Percentiles rank a stretch among this genome's conserved stretches.
Evolutionary conservation across 1,140 invertebrate genomes (phyloP).

Genomic region (Solen grandis): DNA sequence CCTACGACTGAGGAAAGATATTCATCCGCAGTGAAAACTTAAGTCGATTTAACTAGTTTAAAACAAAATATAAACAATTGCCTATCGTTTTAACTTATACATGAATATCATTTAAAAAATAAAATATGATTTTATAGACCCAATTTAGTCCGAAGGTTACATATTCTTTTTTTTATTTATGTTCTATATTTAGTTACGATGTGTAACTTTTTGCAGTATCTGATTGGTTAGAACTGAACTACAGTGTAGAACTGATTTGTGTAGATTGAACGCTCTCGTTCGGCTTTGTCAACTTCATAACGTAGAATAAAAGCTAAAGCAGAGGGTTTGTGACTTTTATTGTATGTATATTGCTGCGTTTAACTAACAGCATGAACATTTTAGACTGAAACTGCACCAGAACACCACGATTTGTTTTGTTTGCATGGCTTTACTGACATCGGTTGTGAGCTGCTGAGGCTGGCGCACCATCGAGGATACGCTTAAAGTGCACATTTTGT

Average conservation of each 20-base stretch:
- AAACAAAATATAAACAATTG: neutral
- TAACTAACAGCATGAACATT: too few species aligned
- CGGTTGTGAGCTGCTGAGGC: too few species aligned
- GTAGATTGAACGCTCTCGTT: neutral
- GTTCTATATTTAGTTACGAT: neutral
- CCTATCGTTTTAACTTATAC: neutral
- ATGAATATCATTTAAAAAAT: neutral
- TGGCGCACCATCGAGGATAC: too few species aligned
- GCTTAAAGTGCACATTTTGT: too few species aligned
- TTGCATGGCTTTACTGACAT: too few species aligned
- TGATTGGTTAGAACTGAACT: neutral
- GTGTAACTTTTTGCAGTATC: neutral
- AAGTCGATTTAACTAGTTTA: neutral
- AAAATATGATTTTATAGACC: neutral
- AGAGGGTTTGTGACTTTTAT: too few species aligned
- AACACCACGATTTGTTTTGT: too few species aligned
- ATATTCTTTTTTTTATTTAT: neutral
- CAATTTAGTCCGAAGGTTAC: neutral
- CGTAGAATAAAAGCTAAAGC: too few species aligned
- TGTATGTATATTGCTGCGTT: too few species aligned
- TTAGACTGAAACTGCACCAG: too few species aligned
- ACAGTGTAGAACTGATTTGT: neutral
- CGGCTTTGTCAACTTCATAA: neutral
- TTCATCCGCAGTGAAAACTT: constrained; percentile 2
- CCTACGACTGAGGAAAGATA: constrained; percentile 21